phyloP scores from a whole-genome alignment of 2,113 vertebrate genomes.

The Nesogale talazaci region DNA sequence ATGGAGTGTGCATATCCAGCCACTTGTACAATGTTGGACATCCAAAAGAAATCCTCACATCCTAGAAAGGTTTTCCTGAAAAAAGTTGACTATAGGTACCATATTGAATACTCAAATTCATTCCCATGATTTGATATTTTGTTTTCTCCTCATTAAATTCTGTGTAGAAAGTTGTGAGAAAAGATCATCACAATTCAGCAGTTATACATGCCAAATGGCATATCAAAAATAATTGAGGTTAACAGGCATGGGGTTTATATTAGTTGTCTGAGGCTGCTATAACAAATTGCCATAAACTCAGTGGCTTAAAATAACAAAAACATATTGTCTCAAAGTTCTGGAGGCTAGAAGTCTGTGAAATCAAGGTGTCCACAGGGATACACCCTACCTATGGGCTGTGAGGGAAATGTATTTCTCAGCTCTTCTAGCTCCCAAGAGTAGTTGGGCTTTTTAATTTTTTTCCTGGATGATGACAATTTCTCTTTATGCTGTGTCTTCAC shows the following conservation, averaged over 20 bases:
- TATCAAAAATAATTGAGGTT: not conserved
- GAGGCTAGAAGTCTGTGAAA: not conserved
- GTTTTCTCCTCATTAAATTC: constrained; percentile 13
- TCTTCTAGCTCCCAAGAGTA: not conserved
- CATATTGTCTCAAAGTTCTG: not conserved
- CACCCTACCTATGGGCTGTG: not conserved
- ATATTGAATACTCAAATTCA: not conserved
- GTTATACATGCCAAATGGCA: not conserved
- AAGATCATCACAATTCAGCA: not conserved
- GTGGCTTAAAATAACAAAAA: not conserved
- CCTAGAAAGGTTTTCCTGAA: not conserved
- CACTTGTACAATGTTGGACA: not conserved
- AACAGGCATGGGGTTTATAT: not conserved
- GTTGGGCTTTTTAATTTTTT: not conserved
- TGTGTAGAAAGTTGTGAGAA: not conserved
- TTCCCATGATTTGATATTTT: not conserved
- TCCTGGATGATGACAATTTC: not conserved
- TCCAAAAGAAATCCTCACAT: not conserved
- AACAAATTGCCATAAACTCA: constrained; percentile 2
- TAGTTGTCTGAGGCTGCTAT: not conserved
- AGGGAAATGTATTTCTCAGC: not conserved
- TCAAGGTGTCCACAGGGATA: not conserved
- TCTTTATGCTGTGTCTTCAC: not conserved
- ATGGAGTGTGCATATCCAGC: not conserved
- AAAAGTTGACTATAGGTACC: not conserved